Base-by-base conservation (phyloP, 2,113 vertebrate genomes). In the Bothrops jararaca region DNA sequence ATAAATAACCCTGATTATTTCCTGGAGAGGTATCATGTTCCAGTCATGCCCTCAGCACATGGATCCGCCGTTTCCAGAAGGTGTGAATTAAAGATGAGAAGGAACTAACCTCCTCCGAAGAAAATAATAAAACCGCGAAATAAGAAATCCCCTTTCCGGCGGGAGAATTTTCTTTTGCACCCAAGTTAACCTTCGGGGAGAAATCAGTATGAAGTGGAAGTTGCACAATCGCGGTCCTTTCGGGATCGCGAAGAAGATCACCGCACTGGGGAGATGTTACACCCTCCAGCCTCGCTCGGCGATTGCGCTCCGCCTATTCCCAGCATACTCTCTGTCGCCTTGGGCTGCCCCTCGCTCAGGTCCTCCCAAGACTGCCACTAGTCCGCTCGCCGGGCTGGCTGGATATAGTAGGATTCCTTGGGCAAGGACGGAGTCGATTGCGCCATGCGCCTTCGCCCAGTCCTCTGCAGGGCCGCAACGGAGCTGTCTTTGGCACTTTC, bases 261-360 rank as follows among this genome's bases (percentile, higher is more conserved):
- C 96, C 3, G 94, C n/a, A n/a, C 92, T 92, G 95, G 88, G n/a
- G n/a, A n/a, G n/a, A n/a, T n/a, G n/a, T n/a, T n/a, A n/a, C n/a
- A n/a, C n/a, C n/a, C n/a, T n/a, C n/a, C n/a, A n/a, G 80, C 85
- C 45, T 86, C 34, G 39, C 29, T 45, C 57, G 6, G 45, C 34
- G 94, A 64, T n/a, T n/a, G 92, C 94, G 95, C 95, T 96, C 96
- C 97, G 95, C 95, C 96, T 97, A n/a, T 93, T 96, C 91, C 91
- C 15, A 91, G 92, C 95, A 94, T n/a, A n/a, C n/a, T n/a, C n/a
- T n/a, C 92, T 74, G 93, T 54, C 92, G 97, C 95, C 96, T 96
- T 1, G 87, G 24, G 18, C 69, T 60, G 93, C 95, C 94, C 94
- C 90, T 95, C 20, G 90, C 96, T n/a, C n/a, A n/a, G 15, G 92